Evolutionary conservation across 2,113 vertebrate genomes (phyloP).

Genomic region (Sialia sialis): DNA sequence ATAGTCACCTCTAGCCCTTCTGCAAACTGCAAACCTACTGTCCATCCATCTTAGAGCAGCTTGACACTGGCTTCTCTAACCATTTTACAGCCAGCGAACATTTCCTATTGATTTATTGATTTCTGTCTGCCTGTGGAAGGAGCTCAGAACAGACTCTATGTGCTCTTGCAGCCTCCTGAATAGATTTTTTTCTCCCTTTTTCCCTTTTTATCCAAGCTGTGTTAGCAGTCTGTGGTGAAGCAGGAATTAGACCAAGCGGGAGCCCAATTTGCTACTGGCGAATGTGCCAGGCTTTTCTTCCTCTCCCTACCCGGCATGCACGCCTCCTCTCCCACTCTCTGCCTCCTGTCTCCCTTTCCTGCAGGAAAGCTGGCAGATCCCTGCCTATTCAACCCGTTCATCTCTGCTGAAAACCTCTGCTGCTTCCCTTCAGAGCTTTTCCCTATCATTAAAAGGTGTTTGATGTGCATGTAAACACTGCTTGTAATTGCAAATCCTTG

Average conservation of each 20-base stretch:
- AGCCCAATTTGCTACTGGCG: constrained; percentile 81
- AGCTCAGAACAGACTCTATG: constrained; percentile 84
- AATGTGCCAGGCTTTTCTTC: constrained; percentile 71
- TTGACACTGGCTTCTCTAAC: constrained; percentile 88
- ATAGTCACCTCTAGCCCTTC: constrained; percentile 80
- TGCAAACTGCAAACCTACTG: constrained; percentile 77
- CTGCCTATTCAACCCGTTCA: neutral
- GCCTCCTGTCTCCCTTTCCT: neutral
- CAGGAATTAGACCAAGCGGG: constrained; percentile 88
- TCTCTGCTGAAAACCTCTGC: neutral
- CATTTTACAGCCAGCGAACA: constrained; percentile 94
- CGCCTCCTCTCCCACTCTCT: neutral
- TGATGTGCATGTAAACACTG: neutral
- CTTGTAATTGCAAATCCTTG: neutral
- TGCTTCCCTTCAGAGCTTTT: neutral
- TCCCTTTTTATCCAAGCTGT: constrained; percentile 79
- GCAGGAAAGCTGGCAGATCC: neutral
- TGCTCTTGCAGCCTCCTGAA: constrained; percentile 80
- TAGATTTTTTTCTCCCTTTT: constrained; percentile 85
- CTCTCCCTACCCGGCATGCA: constrained; percentile 13
- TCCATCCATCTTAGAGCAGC: constrained; percentile 91
- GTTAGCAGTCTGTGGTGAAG: constrained; percentile 76
- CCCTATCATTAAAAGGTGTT: neutral
- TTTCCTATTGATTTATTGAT: constrained; percentile 99
- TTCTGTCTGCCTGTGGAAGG: constrained; percentile 90